Evolutionary conservation across 1,140 invertebrate genomes (phyloP).

Genomic region (Drosophila miranda): DNA sequence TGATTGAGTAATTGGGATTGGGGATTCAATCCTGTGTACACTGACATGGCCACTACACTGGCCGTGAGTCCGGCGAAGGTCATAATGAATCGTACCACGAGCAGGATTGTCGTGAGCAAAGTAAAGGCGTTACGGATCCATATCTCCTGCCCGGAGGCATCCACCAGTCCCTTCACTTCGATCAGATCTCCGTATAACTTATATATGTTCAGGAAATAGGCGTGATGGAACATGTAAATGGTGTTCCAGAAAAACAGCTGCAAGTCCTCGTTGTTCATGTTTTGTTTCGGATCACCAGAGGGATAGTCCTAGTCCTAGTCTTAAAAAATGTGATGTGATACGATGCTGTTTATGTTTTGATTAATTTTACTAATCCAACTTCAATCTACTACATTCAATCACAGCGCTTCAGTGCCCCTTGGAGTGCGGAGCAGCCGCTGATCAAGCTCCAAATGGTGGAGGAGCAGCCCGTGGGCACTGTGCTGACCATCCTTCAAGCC

Average conservation of each 20-base stretch:
- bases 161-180: constrained; percentile 39
- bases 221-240: constrained; percentile 57
- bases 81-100: constrained; percentile 57
- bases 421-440: constrained; percentile 87
- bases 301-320: no score
- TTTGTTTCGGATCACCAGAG: no score
- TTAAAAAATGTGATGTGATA: no score
- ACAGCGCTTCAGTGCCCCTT: constrained; percentile 86
- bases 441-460: constrained; percentile 90
- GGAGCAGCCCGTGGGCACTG: constrained; percentile 91
- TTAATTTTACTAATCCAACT: no score
- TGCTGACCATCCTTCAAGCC: constrained; percentile 91
- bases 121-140: constrained; percentile 56
- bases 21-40: neutral
- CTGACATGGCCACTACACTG: constrained; percentile 74
- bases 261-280: constrained; percentile 15
- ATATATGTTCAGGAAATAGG: constrained; percentile 58
- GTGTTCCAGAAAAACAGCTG: constrained; percentile 65
- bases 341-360: no score
- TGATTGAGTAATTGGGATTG: no score
- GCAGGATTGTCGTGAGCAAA: constrained; percentile 39
- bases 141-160: constrained; percentile 32
- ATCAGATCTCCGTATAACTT: constrained; percentile 50
- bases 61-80: constrained; percentile 58
- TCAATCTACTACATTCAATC: no score